Percentiles rank a stretch among this genome's conserved stretches.
Evolutionary conservation across 2,797 vertebrate genomes (phyloP).

Genomic region (Chiloscyllium punctatum): DNA sequence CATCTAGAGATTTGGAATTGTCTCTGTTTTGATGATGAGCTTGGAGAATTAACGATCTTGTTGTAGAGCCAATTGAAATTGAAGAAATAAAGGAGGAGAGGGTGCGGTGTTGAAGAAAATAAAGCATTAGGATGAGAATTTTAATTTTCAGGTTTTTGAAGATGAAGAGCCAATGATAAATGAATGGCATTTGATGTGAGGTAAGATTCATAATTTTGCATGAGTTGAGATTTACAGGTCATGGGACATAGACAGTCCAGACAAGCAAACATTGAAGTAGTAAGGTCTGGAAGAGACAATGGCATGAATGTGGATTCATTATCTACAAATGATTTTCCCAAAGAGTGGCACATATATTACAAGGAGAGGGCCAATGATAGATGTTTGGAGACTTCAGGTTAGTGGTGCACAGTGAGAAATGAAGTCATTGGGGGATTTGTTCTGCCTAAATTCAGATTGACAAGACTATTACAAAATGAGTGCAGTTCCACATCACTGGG

Average conservation of each 20-base stretch:
- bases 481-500: not conserved
- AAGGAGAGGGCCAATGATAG: not conserved
- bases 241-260: not conserved
- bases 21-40: not conserved
- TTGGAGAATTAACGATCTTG: not conserved
- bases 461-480: not conserved
- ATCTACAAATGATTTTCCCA: not conserved
- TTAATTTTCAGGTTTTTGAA: not conserved
- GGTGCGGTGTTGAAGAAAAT: not conserved
- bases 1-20: not conserved
- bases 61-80: not conserved
- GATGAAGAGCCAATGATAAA: not conserved
- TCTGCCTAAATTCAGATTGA: not conserved
- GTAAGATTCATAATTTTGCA: not conserved
- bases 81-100: not conserved
- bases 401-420: not conserved
- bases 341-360: not conserved
- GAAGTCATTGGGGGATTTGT: not conserved
- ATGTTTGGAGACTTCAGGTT: not conserved
- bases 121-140: not conserved
- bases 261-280: not conserved
- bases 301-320: not conserved
- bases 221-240: not conserved
- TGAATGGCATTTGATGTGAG: not conserved
- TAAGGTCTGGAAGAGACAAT: not conserved